These are phyloP conservation scores for Stomatorhinus walkeri DNA, from an alignment of 2,797 vertebrate species.

Conservation along the genomic window DNA sequence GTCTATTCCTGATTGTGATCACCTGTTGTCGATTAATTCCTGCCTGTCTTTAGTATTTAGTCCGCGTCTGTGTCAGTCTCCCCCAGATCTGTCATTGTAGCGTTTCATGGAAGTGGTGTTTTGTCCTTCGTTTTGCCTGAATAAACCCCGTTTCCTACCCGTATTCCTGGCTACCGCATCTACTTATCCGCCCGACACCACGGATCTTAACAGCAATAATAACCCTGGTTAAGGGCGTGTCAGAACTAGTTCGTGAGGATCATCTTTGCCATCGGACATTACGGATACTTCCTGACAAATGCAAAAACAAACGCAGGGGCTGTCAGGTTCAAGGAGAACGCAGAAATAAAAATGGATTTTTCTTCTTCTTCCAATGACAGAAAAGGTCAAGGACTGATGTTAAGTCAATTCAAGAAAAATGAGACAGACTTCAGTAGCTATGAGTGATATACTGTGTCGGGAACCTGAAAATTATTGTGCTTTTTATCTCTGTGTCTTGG, in stretches of 20 bases:
- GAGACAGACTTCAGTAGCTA: not conserved
- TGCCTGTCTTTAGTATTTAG: too few relatives aligned
- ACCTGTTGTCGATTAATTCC: too few relatives aligned
- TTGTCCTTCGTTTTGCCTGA: too few relatives aligned
- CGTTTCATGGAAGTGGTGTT: too few relatives aligned
- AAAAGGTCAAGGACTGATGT: slow-evolving; percentile 15
- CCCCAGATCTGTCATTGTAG: too few relatives aligned
- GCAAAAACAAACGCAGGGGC: slow-evolving; percentile 19
- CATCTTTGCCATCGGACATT: not conserved
- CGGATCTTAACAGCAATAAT: not conserved
- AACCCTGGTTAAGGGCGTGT: not conserved
- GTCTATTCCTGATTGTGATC: too few relatives aligned
- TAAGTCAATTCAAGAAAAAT: slow-evolving; percentile 1
- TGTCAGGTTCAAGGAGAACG: slow-evolving; percentile 15
- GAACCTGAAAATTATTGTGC: not conserved
- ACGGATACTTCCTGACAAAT: not conserved
- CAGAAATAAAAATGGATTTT: slow-evolving; percentile 17
- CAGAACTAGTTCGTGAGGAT: not conserved
- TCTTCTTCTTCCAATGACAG: slow-evolving; percentile 18
- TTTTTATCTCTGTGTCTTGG: not conserved
- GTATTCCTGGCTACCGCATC: too few relatives aligned
- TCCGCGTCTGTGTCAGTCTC: too few relatives aligned
- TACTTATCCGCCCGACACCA: too few relatives aligned
- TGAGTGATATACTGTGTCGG: not conserved
- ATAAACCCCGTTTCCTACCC: too few relatives aligned